Conservation (phyloP, 2,888 invertebrate genomes). For the Furcula furcula region DNA sequence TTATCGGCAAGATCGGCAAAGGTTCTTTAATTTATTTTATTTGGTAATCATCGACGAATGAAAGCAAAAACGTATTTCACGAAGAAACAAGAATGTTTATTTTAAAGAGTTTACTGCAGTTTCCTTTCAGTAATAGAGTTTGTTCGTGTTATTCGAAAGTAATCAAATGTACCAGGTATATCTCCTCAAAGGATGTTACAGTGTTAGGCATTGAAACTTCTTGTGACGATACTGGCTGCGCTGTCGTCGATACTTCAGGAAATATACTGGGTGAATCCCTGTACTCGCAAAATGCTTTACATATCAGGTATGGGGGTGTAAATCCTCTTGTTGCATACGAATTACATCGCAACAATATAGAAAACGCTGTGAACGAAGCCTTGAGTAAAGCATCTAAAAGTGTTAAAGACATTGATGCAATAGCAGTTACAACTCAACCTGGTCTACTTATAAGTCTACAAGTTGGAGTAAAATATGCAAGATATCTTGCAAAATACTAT, state of each 20-base stretch:
- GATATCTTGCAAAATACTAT: constrained; percentile 84
- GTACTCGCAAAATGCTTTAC: constrained; percentile 89
- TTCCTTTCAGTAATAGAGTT: too few species aligned
- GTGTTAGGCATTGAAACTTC: constrained; percentile 98
- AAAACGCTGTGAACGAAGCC: constrained; percentile 85
- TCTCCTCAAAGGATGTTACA: constrained; percentile 19
- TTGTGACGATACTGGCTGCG: constrained; percentile 98
- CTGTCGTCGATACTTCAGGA: constrained; percentile 88
- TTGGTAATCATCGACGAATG: too few species aligned
- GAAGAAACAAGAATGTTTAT: too few species aligned
- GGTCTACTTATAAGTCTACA: constrained; percentile 89
- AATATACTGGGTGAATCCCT: constrained; percentile 90
- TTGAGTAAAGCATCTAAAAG: constrained; percentile 81
- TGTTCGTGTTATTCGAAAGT: neutral
- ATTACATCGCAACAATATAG: constrained; percentile 90
- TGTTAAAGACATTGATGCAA: constrained; percentile 88
- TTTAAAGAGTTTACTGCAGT: too few species aligned
- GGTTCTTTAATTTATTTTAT: too few species aligned
- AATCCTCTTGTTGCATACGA: constrained; percentile 93
- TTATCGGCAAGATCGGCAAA: too few species aligned
- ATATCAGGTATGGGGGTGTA: constrained; percentile 91
- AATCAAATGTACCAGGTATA: constrained; percentile 3
- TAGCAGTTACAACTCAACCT: constrained; percentile 96
- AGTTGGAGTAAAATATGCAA: constrained; percentile 92
- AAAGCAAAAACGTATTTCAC: too few species aligned